These are phyloP conservation scores for Standfussiana lucernea DNA, from an alignment of 2,888 invertebrate species.

Conservation along the genomic window DNA sequence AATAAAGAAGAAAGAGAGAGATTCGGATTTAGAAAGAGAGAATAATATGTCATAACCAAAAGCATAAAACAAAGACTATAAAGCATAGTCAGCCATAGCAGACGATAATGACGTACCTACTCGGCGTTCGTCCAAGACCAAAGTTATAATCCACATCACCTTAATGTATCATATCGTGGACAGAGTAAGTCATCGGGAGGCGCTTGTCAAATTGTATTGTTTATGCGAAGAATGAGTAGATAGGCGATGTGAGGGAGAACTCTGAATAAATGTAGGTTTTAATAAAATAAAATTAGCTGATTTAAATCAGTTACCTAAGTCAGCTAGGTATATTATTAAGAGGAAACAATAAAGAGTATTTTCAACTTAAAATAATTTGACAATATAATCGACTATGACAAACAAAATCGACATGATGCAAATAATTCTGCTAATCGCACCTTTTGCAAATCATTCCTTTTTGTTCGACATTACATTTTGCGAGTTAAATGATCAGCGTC, in stretches of 20 bases:
- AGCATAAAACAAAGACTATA: slow-evolving; percentile 12
- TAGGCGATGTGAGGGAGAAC: background rate
- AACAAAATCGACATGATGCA: background rate
- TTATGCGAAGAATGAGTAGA: no score
- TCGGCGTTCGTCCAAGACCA: slow-evolving; percentile 67
- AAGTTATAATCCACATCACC: slow-evolving; percentile 52
- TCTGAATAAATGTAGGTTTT: background rate
- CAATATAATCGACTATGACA: background rate
- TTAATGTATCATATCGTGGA: slow-evolving; percentile 27
- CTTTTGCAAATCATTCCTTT: background rate
- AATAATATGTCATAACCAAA: slow-evolving; percentile 12
- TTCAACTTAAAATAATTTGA: background rate
- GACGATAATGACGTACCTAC: slow-evolving; percentile 60
- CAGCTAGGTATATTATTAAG: background rate
- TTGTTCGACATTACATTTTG: background rate
- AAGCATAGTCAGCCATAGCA: slow-evolving; percentile 1
- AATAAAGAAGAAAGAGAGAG: background rate
- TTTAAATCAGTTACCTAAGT: background rate
- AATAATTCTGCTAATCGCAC: background rate
- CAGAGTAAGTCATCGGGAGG: slow-evolving; percentile 23
- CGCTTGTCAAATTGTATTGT: background rate
- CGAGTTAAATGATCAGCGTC: background rate
- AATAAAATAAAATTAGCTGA: background rate
- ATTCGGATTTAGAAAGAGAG: background rate
- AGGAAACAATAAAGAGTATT: background rate